These are phyloP conservation scores for Vanessa atalanta DNA, from an alignment of 1,140 invertebrate species.

Conservation along the genomic window DNA sequence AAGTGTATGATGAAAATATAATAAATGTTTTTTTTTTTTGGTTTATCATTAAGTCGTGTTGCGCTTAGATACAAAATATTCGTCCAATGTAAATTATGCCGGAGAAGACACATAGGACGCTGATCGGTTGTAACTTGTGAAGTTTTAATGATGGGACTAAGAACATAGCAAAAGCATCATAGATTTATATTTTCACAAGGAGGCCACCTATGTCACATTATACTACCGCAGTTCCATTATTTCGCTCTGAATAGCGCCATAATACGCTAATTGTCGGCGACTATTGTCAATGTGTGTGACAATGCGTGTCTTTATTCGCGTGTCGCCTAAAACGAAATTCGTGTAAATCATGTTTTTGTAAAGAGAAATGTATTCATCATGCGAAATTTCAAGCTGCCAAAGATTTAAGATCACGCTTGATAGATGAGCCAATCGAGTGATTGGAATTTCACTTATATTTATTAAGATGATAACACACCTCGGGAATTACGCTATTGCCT, in stretches of 20 bases:
- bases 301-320: conserved; percentile 10
- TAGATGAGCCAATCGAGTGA: neutral
- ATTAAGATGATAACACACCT: too few relatives aligned
- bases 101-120: too few relatives aligned
- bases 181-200: neutral
- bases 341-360: conserved; percentile 13
- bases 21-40: too few relatives aligned
- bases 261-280: conserved; percentile 1
- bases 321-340: conserved; percentile 23
- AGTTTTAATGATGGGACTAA: too few relatives aligned
- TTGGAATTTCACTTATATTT: too few relatives aligned
- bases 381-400: neutral
- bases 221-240: neutral
- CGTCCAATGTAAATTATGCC: too few relatives aligned
- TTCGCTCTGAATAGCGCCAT: conserved; percentile 16
- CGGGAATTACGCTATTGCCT: too few relatives aligned
- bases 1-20: too few relatives aligned
- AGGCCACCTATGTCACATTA: neutral
- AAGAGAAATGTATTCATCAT: conserved; percentile 1
- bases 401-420: conserved; percentile 4
- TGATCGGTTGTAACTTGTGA: too few relatives aligned
- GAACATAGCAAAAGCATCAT: neutral
- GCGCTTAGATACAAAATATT: too few relatives aligned
- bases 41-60: too few relatives aligned
- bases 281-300: neutral